Evolutionary conservation across 1,140 invertebrate species (phyloP), one percentile per base, ranked within the genome.

Genomic region (Phortica variegata): DNA sequence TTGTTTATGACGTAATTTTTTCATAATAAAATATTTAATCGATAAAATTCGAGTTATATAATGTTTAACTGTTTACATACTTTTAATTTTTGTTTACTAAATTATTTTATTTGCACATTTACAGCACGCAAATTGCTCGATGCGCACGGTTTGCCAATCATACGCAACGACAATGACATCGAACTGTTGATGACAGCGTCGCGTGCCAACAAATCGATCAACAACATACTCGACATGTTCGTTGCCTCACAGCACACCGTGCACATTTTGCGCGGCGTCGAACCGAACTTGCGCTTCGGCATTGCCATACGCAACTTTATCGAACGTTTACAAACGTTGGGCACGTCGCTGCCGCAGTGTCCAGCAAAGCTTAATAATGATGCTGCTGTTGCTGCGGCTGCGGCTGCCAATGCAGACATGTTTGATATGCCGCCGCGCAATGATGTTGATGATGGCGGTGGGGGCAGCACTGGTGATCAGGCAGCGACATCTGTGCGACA

Each of bases 151-250:
- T 72, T 89, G 56, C 85, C 87, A 12, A 73, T 87, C 16, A 79
- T 85, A 31, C 77, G 81, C 40, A 61, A 47, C 16, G 85, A 88
- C 51, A 80, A 82, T 55, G 86, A 88, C 57, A 83, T 88, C 43
- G 54, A 75, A 21, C 49, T 83, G 9, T 43, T 82, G 5, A 69
- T 77, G 47, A 56, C 55, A 17, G 16, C 61, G 5, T 34, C 49
- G 1, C 31, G 38, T 6, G 5, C 60, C 51, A 2, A 36, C 46
- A 2, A 57, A 49, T 16, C 21, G 13, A 56, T 76, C 1, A 63
- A 63, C 16, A 76, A 58, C 49, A 68, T 76, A 8, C 37, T 76
- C 33, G 74, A 76, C 18, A 76, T 76, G 65, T 76, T 76, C 46
- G 66, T 76, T 12, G 57, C 59, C 7, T 63, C 74, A 1, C 65